phyloP scores from a whole-genome alignment of 2,113 vertebrate genomes.

The Rattus norvegicus region GRCr8 NC_086031.1:49663501-49664000 shows the following conservation, averaged over 20 bases:
- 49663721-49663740: not conserved
- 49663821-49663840: not conserved
- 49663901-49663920: not conserved
- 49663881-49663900: not conserved
- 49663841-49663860: not conserved
- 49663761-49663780: not conserved
- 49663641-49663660: not conserved
- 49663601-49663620: not conserved
- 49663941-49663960: not conserved
- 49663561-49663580: too few relatives aligned
- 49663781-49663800: not conserved
- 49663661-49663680: too few relatives aligned
- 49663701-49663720: too few relatives aligned
- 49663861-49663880: not conserved
- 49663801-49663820: not conserved
- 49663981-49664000: not conserved
- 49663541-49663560: too few relatives aligned
- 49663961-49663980: not conserved
- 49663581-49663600: not conserved
- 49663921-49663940: too few relatives aligned
- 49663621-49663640: not conserved
- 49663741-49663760: not conserved
- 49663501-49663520: too few relatives aligned
- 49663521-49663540: too few relatives aligned
- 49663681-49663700: too few relatives aligned